Evolutionary conservation across 2,888 invertebrate species (phyloP).

Genomic region (Dascillus cervinus): DNA sequence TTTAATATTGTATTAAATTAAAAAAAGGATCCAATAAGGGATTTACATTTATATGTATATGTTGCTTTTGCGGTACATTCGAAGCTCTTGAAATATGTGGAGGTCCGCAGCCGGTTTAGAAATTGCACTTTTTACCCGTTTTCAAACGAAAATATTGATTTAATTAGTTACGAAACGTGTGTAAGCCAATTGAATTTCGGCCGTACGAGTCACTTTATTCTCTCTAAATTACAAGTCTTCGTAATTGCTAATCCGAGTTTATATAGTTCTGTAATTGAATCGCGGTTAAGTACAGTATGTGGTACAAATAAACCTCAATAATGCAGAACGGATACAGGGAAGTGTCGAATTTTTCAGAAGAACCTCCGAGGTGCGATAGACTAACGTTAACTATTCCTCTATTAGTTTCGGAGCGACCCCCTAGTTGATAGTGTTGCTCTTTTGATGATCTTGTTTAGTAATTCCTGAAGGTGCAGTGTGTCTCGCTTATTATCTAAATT

Average conservation of each 20-base stretch:
- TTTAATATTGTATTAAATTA: slow-evolving; percentile 42
- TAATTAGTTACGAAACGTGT: slow-evolving; percentile 16
- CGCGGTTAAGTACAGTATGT: slow-evolving; percentile 42
- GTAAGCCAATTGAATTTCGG: slow-evolving; percentile 14
- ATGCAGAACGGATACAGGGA: too few relatives aligned
- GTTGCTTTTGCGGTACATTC: slow-evolving; percentile 31
- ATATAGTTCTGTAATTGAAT: slow-evolving; percentile 43
- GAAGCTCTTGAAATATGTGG: slow-evolving; percentile 26
- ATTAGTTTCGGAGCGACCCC: slow-evolving; percentile 33
- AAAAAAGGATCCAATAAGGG: slow-evolving; percentile 38
- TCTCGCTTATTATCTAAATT: slow-evolving; percentile 39
- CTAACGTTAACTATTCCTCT: slow-evolving; percentile 30
- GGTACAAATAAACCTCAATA: too few relatives aligned
- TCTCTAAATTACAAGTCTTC: too few relatives aligned
- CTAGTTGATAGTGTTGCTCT: slow-evolving; percentile 37
- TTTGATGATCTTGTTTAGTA: slow-evolving; percentile 37
- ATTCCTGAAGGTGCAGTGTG: slow-evolving; percentile 41
- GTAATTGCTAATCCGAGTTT: slow-evolving; percentile 42
- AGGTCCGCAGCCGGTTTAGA: slow-evolving; percentile 13
- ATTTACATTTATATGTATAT: slow-evolving; percentile 43
- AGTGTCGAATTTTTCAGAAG: too few relatives aligned
- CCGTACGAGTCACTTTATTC: slow-evolving; percentile 19
- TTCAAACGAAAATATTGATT: slow-evolving; percentile 15
- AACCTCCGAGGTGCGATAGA: slow-evolving; percentile 21
- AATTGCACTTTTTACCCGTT: slow-evolving; percentile 13